phyloP scores from a whole-genome alignment of 2,888 invertebrate genomes.

The Neria commutata region DNA sequence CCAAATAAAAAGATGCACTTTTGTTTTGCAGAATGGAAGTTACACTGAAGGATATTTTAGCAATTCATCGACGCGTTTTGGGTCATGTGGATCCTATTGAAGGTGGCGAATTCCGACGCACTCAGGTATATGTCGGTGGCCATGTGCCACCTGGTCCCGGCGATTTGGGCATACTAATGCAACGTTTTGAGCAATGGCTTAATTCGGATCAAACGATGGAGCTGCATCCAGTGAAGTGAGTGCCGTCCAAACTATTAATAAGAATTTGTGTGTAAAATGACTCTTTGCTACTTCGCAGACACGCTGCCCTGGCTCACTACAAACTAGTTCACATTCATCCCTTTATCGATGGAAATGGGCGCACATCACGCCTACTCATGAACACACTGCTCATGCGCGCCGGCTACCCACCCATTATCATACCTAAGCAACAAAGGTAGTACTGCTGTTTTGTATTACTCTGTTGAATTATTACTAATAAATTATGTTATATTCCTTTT shows the following conservation, averaged over 20 bases:
- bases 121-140: slow-evolving; percentile 94
- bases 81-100: slow-evolving; percentile 94
- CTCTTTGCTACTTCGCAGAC: slow-evolving; percentile 64
- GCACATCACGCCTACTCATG: slow-evolving; percentile 94
- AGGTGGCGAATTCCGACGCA: slow-evolving; percentile 85
- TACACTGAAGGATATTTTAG: slow-evolving; percentile 83
- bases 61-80: slow-evolving; percentile 89
- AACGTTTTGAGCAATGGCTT: slow-evolving; percentile 89
- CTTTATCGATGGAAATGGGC: slow-evolving; percentile 95
- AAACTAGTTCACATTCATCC: slow-evolving; percentile 97
- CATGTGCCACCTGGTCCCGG: slow-evolving; percentile 90
- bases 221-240: slow-evolving; percentile 83
- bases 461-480: neutral
- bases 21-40: slow-evolving; percentile 71
- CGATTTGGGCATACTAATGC: slow-evolving; percentile 81
- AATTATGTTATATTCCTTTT: too few relatives aligned
- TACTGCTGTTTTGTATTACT: neutral
- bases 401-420: slow-evolving; percentile 95
- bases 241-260: neutral
- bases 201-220: slow-evolving; percentile 85
- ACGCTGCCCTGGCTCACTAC: slow-evolving; percentile 95
- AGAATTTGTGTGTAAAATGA: neutral
- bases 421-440: slow-evolving; percentile 80
- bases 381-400: slow-evolving; percentile 94
- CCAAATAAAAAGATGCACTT: neutral